Percentiles rank a stretch among this genome's conserved stretches.
Conservation (phyloP, 2,888 invertebrate species). For the Rambutsinella grinnellia region DNA sequence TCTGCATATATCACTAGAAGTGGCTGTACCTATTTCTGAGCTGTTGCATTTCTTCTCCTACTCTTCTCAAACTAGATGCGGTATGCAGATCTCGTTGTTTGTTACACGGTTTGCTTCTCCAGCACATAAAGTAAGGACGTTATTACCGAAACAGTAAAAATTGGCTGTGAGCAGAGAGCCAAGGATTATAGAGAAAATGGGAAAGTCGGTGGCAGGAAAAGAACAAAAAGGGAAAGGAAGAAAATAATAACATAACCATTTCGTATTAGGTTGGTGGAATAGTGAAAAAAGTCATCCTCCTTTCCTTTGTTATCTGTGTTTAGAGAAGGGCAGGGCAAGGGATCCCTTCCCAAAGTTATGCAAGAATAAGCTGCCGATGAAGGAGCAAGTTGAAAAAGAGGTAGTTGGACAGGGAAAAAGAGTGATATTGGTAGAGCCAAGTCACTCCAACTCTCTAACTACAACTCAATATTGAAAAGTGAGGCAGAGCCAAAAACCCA, state of each 20-base stretch:
- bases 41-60: neutral
- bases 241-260: too few relatives aligned
- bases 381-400: conserved; percentile 20
- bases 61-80: conserved; percentile 3
- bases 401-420: conserved; percentile 9
- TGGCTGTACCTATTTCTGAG: neutral
- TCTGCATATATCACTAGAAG: too few relatives aligned
- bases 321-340: conserved; percentile 6
- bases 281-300: conserved; percentile 45
- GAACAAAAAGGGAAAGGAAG: too few relatives aligned
- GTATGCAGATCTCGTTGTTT: conserved; percentile 19
- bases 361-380: conserved; percentile 23
- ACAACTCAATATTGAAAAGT: too few relatives aligned
- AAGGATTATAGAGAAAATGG: too few relatives aligned
- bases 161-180: too few relatives aligned
- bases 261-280: too few relatives aligned
- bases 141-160: too few relatives aligned
- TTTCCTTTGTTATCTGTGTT: conserved; percentile 37
- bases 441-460: too few relatives aligned
- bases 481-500: too few relatives aligned
- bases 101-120: conserved; percentile 17
- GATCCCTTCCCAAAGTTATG: conserved; percentile 48
- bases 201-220: too few relatives aligned
- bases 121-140: conserved; percentile 17
- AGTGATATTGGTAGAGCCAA: too few relatives aligned